Evolutionary conservation across 2,113 vertebrate species (phyloP), one percentile per base, ranked within the genome.

Genomic region (Colossoma macropomum): DNA sequence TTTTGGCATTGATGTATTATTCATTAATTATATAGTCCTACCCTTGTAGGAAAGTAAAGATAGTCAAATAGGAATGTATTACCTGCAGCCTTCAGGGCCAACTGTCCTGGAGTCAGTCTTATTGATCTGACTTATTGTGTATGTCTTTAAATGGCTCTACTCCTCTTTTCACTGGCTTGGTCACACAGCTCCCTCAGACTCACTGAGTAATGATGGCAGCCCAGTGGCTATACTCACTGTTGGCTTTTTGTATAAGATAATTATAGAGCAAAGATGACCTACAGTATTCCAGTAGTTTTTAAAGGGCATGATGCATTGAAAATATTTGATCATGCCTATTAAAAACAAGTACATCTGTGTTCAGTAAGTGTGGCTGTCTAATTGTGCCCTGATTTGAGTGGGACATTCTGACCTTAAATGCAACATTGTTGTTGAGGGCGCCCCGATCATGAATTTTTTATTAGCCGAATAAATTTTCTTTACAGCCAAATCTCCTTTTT

Each of bases 101-200:
- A 28, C 45, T 38, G 45, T 27, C 45, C 70, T 54, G 59, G 6
- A 63, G 34, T 50, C 65, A 25, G 17, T 77, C 28, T 66, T 56
- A 73, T 73, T 73, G 45, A 85, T 81, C 41, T 72, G 63, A 70
- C 52, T 66, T 56, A 56, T 17, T 59, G 74, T 78, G 8, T 65
- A 75, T 30, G 60, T 59, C 65, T 54, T 48, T 71, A 50, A 74
- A 41, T 38, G 23, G 34, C 27, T 74, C 25, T 71, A 41, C 56
- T 80, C 59, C 59, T 63, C 34, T 41, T 71, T 34, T 71, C 68
- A 41, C 23, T 71, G 68, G 21, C 68, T 69, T 5, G 21, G 11
- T 28, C 23, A 30, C 0, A 0, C 16, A 45, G 54, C 16, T 27
- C 75, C 65, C 15, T n/a, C 17, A 41, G 65, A 23, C 38, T 25